Percentiles rank a stretch among this genome's conserved stretches.
Conservation (phyloP, 37 sponge, comb jelly and placozoan genomes). For the Hexactinellida sp. region DNA sequence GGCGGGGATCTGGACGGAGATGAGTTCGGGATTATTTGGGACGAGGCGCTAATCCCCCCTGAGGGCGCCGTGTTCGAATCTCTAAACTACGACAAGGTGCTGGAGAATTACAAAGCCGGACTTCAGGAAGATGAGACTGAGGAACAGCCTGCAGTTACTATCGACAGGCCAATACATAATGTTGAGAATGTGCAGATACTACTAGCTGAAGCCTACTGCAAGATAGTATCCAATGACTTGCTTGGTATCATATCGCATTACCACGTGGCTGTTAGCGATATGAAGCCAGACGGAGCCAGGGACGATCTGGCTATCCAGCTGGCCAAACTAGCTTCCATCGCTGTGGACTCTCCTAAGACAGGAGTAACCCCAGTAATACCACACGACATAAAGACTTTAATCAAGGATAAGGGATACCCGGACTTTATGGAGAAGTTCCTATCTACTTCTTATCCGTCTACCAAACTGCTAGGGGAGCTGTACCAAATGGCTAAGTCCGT, state of each 20-base stretch:
- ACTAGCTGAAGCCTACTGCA: not conserved
- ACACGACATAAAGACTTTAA: not conserved
- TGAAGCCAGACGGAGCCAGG: not conserved
- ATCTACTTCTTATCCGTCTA: not conserved
- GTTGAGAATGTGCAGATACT: not conserved
- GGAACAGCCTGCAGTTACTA: not conserved
- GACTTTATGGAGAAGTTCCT: not conserved
- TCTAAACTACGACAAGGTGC: not conserved
- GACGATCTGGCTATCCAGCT: not conserved
- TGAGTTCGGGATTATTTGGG: constrained; percentile 6
- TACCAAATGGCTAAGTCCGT: not conserved
- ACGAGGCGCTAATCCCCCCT: not conserved
- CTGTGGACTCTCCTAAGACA: constrained; percentile 1
- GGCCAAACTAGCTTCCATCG: not conserved
- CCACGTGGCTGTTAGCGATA: not conserved
- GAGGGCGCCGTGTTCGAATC: not conserved
- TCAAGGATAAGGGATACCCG: not conserved
- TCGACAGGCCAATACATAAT: not conserved
- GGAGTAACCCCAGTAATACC: not conserved
- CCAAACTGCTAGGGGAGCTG: not conserved
- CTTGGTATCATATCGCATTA: not conserved
- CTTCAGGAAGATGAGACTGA: not conserved
- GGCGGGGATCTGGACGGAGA: constrained; percentile 1
- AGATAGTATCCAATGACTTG: not conserved
- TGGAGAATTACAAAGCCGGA: not conserved